Base-by-base conservation (phyloP, 2,797 vertebrate genomes). In the Esox masquinongy region DNA sequence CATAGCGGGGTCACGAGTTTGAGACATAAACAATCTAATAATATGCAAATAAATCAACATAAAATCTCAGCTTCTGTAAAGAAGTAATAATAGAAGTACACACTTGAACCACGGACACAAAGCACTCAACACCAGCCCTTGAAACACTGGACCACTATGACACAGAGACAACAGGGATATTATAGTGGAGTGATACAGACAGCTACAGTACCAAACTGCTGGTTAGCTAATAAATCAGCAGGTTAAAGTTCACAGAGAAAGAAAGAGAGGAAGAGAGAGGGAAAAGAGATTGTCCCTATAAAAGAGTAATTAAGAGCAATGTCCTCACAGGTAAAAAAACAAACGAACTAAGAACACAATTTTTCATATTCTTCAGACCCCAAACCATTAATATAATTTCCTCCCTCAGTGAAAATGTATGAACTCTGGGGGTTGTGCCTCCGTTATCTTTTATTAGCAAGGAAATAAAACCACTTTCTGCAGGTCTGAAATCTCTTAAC, bases 271-370 rank as follows among this genome's bases (percentile, higher is more conserved):
- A 39, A 5, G 7, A 39, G 36, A 11, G 43, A 47, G 43, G 43
- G 43, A 47, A 61, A 29, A 94, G 90, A 95, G 96, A 98, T 97
- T 97, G 97, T 98, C 96, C 95, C 94, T 91, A 96, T 14, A 93
- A 86, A 63, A 29, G 19, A 89, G 94, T 74, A 90, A 68, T 0
- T 74, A 86, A 83, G 80, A 84, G 87, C 84, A 86, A 85, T 11
- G 5, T 89, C 90, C 90, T 92, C 92, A 90, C 88, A 90, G 88
- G 90, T 86, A 85, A 89, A 93, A 88, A 82, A 79, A 47, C 81
- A 77, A 78, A 70, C 12, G 2, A 16, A 83, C 70, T 53, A 43
- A 78, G 89, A 59, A 73, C 26, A 73, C 39, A 83, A 89, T 88
- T 92, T 87, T 91, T 82, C 11, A 80, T 85, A 76, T 91, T 91